phyloP scores from a whole-genome alignment of 2,113 vertebrate species.

The Aptenodytes patagonicus region DNA sequence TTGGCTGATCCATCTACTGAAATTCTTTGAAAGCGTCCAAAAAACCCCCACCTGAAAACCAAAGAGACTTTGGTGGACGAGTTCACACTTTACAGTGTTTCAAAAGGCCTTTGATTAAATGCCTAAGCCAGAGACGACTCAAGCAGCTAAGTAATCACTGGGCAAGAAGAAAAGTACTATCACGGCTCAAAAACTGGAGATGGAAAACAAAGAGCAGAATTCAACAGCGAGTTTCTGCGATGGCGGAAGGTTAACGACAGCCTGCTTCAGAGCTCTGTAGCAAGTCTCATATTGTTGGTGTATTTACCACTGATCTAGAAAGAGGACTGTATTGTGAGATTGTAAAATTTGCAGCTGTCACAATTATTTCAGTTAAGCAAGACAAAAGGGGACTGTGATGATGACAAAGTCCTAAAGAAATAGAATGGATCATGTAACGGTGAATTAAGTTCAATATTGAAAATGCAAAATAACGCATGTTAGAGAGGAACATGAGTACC shows the following conservation, averaged over 20 bases:
- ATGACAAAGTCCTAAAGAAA: background rate
- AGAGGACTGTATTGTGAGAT: background rate
- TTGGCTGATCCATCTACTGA: background rate
- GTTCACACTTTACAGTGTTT: background rate
- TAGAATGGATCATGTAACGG: background rate
- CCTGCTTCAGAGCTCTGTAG: background rate
- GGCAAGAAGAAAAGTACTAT: background rate
- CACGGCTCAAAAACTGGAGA: background rate
- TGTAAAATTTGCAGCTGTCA: slow-evolving; percentile 14
- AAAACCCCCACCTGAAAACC: accelerated
- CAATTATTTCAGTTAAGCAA: background rate
- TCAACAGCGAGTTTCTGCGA: background rate
- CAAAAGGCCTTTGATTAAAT: slow-evolving; percentile 2
- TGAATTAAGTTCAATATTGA: background rate
- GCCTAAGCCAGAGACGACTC: background rate
- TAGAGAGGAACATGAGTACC: background rate
- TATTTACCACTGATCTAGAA: background rate
- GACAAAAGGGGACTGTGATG: background rate
- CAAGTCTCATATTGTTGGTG: background rate
- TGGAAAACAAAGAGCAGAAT: slow-evolving; percentile 23
- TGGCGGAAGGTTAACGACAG: background rate
- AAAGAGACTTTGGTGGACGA: background rate
- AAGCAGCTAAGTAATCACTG: background rate
- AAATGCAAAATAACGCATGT: background rate
- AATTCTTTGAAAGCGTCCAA: background rate